A percentile compares a stretch with the other conserved stretches of the same genome.
Evolutionary conservation across 2,888 invertebrate genomes (phyloP).

Genomic region (Dolichopus griseipennis): DNA sequence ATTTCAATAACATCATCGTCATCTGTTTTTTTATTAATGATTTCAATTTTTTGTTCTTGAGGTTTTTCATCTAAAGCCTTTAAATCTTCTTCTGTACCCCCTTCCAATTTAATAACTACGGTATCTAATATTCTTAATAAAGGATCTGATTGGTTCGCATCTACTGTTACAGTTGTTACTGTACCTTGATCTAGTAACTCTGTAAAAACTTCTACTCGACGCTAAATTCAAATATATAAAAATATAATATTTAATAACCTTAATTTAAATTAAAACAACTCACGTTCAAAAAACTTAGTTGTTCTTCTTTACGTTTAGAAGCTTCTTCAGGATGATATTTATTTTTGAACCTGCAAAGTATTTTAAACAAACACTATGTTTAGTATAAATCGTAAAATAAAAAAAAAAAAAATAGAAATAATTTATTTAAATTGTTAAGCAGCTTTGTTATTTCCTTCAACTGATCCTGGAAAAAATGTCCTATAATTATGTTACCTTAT

Average conservation of each 20-base stretch:
- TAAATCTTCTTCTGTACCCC: conserved; percentile 81
- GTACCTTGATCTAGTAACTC: conserved; percentile 68
- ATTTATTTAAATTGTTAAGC: too few species aligned
- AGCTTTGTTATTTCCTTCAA: background rate
- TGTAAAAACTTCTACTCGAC: conserved; percentile 80
- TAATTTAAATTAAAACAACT: conserved; percentile 14
- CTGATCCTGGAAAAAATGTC: background rate
- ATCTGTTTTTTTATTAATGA: conserved; percentile 27
- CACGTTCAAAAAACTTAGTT: conserved; percentile 71
- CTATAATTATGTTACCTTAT: too few species aligned
- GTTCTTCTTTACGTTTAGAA: conserved; percentile 79
- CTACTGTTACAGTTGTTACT: conserved; percentile 70
- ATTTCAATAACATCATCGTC: conserved; percentile 33
- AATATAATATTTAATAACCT: background rate
- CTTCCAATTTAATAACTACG: conserved; percentile 93
- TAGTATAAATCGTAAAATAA: background rate
- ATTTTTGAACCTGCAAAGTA: conserved; percentile 82
- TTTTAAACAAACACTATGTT: background rate
- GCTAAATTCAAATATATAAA: conserved; percentile 44
- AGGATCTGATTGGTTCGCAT: conserved; percentile 73
- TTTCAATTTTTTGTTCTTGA: conserved; percentile 30
- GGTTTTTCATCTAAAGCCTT: conserved; percentile 69
- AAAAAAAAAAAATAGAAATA: background rate
- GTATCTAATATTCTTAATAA: conserved; percentile 86
- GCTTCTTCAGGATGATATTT: conserved; percentile 99